Evolutionary conservation across 2,113 vertebrate genomes (phyloP), one percentile per base, ranked within the genome.

Genomic region (Xiphophorus couchianus): DNA sequence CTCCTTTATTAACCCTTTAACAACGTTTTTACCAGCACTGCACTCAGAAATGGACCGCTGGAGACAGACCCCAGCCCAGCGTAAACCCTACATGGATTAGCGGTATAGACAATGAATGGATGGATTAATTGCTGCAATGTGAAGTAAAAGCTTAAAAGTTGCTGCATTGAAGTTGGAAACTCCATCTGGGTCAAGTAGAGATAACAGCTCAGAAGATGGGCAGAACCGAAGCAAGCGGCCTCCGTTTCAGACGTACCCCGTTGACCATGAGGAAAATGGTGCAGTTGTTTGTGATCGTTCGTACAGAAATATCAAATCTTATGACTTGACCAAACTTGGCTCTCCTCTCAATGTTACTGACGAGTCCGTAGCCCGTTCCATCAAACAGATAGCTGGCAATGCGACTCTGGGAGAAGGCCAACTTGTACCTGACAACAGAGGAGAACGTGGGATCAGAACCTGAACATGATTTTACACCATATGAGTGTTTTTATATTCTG

Each of bases 331-430:
- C 95, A 44, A 95, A 94, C 79, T 88, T 93, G 13, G 91, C 91
- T 67, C 97, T 95, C 82, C 94, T 95, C 28, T 98, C 96, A 51
- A 99, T 97, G 65, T 99, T 95, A 33, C 90, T 96, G 77, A 98
- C 95, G 73, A 98, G 90, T 0, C 96, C 97, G 19, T 96, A 99
- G 71, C 98, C 97, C 6, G 94, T 96, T 37, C 98, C 98, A 63
- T 99, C 98, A 77, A 99, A 99, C 90, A 97, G 95, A 81, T 98
- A 99, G 87, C 96, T 99, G 54, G 96, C 94, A 63, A 97, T 95
- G 5, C 96, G 94, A 54, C 96, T 98, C 91, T 97, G 97, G 33
- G 97, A 97, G 93, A 99, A 99, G 3, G 97, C 97, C 91, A 99
- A 77, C 83, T 98, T 98, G 88, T 98, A 96, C 89, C 98, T 94